Evolutionary conservation across 92 coral and sea anemone genomes (phyloP), one percentile per base, ranked within the genome.

Genomic region (Paragorgia papillata): DNA sequence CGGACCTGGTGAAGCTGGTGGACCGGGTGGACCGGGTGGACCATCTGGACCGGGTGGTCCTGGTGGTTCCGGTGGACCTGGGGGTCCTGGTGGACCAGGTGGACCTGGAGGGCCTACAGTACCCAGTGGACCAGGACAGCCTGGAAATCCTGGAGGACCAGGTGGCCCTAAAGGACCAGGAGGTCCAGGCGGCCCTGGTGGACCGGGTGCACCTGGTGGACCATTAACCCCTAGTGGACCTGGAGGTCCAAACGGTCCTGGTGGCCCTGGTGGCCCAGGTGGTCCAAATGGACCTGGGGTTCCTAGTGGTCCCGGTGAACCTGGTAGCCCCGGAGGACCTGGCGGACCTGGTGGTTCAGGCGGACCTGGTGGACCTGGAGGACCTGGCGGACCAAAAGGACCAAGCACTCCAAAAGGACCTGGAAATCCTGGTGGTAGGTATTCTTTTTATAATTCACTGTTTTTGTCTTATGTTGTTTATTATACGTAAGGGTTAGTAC

Each of bases 111-210:
- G 91, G 0, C 97, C 93, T 20, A 90, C 88, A 1, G 90, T 88
- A 0, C 90, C 92, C 0, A 83, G 92, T 27, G 93, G 93, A 13
- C 89, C 92, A 0, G 88, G 90, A 21, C 89, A 87, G 9, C 92
- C 92, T 37, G 96, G 96, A 21, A 88, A 88, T 0, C 92, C 96
- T 2, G 96, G 96, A 26, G 96, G 96, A 1, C 91, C 89, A 34
- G 85, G 85, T 1, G 95, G 95, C 1, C 87, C 87, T 18, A 73
- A 77, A 19, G 77, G 67, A 25, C 96, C 96, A 13, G 87, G 91
- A 55, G 90, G 87, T 3, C 96, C 96, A 4, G 83, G 85, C 0
- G 78, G 79, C 30, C 83, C 88, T 20, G 70, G 76, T 27, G 81
- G 81, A 4, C 75, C 56, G 0, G 73, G 62, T 5, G 75, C 66